phyloP scores from a whole-genome alignment of 2,113 vertebrate species.

The Todiramphus saurophagus region DNA sequence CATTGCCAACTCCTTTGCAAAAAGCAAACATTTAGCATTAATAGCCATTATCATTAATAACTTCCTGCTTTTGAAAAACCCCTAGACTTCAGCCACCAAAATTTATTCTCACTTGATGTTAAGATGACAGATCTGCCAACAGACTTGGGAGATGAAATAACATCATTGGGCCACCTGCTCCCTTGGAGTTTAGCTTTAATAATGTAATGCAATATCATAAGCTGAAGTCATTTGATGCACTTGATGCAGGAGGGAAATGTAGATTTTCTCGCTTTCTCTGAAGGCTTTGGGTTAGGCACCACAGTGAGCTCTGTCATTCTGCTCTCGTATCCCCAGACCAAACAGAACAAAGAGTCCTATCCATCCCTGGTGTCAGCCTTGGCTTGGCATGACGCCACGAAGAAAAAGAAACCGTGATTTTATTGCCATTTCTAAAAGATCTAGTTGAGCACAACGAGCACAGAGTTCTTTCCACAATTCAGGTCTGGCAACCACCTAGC shows the following conservation, averaged over 20 bases:
- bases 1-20: neutral
- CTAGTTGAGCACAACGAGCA: neutral
- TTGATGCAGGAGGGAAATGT: neutral
- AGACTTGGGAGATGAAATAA: constrained; percentile 36
- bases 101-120: constrained; percentile 3
- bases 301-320: neutral
- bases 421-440: neutral
- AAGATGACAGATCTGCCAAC: constrained; percentile 28
- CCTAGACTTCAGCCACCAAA: neutral
- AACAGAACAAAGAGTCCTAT: neutral
- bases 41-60: neutral
- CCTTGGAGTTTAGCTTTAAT: constrained; percentile 19
- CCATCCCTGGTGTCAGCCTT: neutral
- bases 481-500: neutral
- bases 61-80: neutral
- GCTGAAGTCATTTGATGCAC: neutral
- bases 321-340: neutral
- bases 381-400: neutral
- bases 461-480: neutral
- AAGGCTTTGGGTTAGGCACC: neutral
- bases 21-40: neutral
- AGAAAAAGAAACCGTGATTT: neutral
- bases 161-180: constrained; percentile 12
- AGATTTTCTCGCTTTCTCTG: neutral
- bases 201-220: neutral